phyloP scores from a whole-genome alignment of 2,888 invertebrate species.

The Escarpia spicata region DNA sequence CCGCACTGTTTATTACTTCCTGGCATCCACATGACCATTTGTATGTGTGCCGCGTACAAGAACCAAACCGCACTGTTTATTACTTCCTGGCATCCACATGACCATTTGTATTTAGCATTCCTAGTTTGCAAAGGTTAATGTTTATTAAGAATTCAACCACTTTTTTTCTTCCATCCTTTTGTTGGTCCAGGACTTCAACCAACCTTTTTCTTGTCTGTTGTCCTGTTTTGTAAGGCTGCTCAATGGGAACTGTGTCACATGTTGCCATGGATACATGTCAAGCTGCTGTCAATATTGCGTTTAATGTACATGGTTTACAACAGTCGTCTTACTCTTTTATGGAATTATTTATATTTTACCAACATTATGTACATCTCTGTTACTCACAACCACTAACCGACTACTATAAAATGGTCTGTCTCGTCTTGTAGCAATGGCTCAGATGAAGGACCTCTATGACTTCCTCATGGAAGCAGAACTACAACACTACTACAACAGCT shows the following conservation, averaged over 20 bases:
- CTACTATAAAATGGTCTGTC: background rate
- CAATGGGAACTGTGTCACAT: background rate
- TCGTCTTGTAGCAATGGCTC: slow-evolving; percentile 22
- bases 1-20: background rate
- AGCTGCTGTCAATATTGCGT: background rate
- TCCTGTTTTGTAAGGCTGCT: background rate
- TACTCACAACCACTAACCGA: too few relatives aligned
- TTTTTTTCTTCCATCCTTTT: background rate
- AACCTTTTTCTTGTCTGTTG: background rate
- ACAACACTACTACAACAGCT: slow-evolving; percentile 84
- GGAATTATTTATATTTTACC: too few relatives aligned
- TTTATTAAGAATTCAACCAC: background rate
- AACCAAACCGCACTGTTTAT: background rate
- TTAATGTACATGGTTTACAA: too few relatives aligned
- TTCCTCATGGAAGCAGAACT: slow-evolving; percentile 94
- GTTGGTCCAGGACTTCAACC: background rate
- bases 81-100: background rate
- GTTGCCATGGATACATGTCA: background rate
- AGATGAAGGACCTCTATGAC: slow-evolving; percentile 70
- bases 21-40: background rate
- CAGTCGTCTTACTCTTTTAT: too few relatives aligned
- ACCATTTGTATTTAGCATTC: background rate
- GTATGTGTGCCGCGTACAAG: background rate
- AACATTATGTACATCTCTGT: too few relatives aligned
- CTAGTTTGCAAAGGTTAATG: background rate